A percentile compares a stretch with the other conserved stretches of the same genome.
Conservation (phyloP, 2,797 vertebrate genomes). For the Gymnopithys bicolor region DNA sequence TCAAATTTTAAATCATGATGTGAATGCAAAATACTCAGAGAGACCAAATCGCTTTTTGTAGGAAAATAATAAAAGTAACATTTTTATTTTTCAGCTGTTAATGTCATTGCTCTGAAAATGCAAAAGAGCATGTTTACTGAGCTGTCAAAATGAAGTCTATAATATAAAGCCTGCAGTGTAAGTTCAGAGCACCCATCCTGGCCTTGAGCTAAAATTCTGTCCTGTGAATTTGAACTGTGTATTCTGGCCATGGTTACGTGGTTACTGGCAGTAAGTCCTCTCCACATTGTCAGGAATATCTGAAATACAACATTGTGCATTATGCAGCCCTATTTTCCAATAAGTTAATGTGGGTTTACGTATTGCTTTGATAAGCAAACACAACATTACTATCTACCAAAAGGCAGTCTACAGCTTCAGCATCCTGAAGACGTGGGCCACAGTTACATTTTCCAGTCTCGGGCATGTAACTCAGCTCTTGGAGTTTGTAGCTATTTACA, state of each 20-base stretch:
- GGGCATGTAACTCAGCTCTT: neutral
- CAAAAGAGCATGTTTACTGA: neutral
- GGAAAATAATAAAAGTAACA: neutral
- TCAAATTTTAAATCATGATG: neutral
- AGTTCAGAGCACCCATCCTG: neutral
- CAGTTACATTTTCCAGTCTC: neutral
- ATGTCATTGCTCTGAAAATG: neutral
- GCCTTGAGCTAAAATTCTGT: neutral
- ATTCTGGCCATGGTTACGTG: neutral
- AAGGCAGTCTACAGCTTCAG: neutral
- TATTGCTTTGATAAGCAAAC: neutral
- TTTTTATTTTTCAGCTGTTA: neutral
- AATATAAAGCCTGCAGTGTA: neutral
- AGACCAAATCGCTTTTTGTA: neutral
- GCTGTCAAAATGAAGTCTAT: neutral
- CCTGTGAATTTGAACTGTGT: neutral
- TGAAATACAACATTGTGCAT: fast-evolving
- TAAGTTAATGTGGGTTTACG: neutral
- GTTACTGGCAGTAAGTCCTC: neutral
- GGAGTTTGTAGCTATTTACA: neutral
- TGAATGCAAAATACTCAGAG: neutral
- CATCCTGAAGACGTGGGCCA: neutral
- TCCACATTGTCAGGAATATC: neutral
- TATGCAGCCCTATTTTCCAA: neutral
- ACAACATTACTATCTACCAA: neutral